Evolutionary conservation across 2,113 vertebrate genomes (phyloP), one percentile per base, ranked within the genome.

Genomic region (Lophochroa leadbeateri): DNA sequence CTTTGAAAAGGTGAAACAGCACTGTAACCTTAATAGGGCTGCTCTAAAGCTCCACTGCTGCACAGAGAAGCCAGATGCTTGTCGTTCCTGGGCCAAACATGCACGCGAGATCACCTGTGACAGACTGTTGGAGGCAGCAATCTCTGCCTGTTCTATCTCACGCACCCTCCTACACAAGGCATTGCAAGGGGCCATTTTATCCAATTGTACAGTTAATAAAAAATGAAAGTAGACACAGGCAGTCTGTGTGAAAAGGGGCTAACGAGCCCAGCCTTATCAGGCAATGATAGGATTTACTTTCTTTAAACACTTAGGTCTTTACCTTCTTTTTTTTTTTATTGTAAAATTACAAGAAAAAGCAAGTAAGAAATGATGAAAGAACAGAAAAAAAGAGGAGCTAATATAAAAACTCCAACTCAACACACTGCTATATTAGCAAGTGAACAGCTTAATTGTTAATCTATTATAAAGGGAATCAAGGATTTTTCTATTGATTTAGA

Each of bases 11-110:
- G 16, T 49, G 43, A 84, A 83, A 58, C 13, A 91, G 43, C 17
- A 11, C 27, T 58, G 18, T 33, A 24, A 24, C 47, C 47, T 80
- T 83, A 58, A 20, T 3, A 13, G 16, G 25, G 21, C 19, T 70
- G 55, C 28, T 74, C 58, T 39, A 53, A 86, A 79, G 35, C 24
- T 41, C 63, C 14, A 2, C 21, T 47, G 20, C 52, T 52, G 69
- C 21, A 37, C 37, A 33, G 21, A 25, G 1, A 41, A 84, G 64
- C 35, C 58, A 41, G 77, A 86, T 44, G 86, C 20, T 33, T 29
- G 58, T 58, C 0, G 0, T 16, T 86, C 27, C 2, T 1, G 63
- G 31, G 58, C 43, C 60, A 69, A 64, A 72, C 1, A 6, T 7
- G 23, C 23, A n/a, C 0, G 2, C 17, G n/a, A 76, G 50, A 53